Conservation (phyloP, 35 echinoderm and acorn worm species). For the Apostichopus parvimensis region DNA sequence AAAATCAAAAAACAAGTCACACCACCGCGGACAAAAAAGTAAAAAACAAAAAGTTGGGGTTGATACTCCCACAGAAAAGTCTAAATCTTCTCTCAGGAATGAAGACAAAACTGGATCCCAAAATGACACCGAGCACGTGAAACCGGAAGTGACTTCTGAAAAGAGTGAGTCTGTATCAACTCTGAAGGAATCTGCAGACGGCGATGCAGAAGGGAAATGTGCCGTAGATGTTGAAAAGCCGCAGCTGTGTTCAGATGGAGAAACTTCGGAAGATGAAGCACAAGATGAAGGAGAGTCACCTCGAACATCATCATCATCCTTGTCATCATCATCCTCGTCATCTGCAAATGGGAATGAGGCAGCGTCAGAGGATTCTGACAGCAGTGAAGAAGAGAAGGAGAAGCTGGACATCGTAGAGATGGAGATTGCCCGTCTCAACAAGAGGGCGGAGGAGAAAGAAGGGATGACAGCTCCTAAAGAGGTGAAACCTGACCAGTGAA, state of each 20-base stretch:
- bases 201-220: not conserved
- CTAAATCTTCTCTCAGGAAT: slow-evolving; percentile 3
- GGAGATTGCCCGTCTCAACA: slow-evolving; percentile 21
- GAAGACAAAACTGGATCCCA: not conserved
- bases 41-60: not conserved
- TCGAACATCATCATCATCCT: too few relatives aligned
- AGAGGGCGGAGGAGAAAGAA: slow-evolving; percentile 14
- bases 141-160: not conserved
- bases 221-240: not conserved
- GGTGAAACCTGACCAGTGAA: not conserved
- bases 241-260: not conserved
- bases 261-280: not conserved
- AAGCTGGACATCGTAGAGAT: slow-evolving; percentile 34
- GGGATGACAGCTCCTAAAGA: not conserved
- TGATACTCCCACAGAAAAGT: not conserved
- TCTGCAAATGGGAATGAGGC: slow-evolving; percentile 8
- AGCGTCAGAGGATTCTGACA: not conserved
- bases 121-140: too few relatives aligned
- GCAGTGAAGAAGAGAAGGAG: slow-evolving; percentile 16
- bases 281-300: not conserved
- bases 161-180: not conserved
- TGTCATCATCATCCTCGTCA: too few relatives aligned
- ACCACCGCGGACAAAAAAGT: not conserved
- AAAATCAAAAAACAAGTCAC: not conserved
- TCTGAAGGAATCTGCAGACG: not conserved